Base-by-base conservation (phyloP, 2,888 invertebrate genomes). In the Sthenelais limicola region DNA sequence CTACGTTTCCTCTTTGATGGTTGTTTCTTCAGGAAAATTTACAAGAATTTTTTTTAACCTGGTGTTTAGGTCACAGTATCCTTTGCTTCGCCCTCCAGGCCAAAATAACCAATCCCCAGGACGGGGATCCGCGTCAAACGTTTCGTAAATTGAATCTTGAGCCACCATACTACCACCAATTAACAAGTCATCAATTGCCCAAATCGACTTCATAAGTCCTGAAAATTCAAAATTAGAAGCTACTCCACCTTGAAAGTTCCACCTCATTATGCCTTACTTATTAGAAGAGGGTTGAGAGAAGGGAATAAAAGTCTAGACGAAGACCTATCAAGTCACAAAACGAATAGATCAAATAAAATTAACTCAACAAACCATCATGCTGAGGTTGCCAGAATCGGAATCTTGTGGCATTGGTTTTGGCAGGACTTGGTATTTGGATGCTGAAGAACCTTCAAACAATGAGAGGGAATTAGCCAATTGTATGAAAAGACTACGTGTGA, bases 351-450 rank as follows among this genome's bases (percentile, higher is more conserved):
- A n/a, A n/a, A n/a, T n/a, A n/a, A n/a, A n/a, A n/a, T n/a, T n/a
- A n/a, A n/a, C n/a, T 5, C 30, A 1, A 24, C 71, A 78, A 76
- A 84, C 86, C 86, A 76, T 78, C 82, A 80, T 86, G 86, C 9
- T 81, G 77, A 1, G 89, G 87, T 73, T 89, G 89, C 88, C 88
- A 88, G 71, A 88, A 85, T 47, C 88, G 76, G 73, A 88, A 85
- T 62, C 87, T 80, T 21, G 88, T 88, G 15, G 88, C 82, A 78
- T 88, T 88, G 33, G 84, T 84, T 48, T 78, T 80, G 0, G 87
- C 84, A 28, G 75, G 80, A 72, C 82, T 76, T 47, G 87, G 85
- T 3, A 85, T 68, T 3, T 80, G 76, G 18, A 86, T 73, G 72
- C 84, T 83, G 76, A 85, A 85, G 72, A 84, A 87, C 66, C 85